Percentiles rank a stretch among this genome's conserved stretches.
Evolutionary conservation across 1,140 invertebrate genomes (phyloP).

Genomic region (Himalopsyche phryganea): DNA sequence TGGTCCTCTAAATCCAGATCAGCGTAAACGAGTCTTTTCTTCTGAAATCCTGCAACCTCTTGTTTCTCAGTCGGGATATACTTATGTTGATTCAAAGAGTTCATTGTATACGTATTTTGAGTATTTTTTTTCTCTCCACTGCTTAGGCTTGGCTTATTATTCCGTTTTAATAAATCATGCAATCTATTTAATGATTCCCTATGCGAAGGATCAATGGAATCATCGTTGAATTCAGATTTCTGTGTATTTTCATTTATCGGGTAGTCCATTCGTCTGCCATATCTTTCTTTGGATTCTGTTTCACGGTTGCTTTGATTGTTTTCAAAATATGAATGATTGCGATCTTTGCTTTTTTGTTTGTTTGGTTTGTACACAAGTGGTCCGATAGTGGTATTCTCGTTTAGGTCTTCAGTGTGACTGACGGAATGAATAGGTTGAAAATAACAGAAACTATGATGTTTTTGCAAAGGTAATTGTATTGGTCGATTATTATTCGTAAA

Average conservation of each 20-base stretch:
- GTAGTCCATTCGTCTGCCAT: no score
- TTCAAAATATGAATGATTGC: constrained; percentile 45
- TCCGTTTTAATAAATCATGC: constrained; percentile 47
- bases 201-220: constrained; percentile 49
- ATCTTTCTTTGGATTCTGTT: background rate
- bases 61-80: constrained; percentile 28
- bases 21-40: constrained; percentile 52
- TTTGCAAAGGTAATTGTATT: constrained; percentile 60
- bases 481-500: constrained; percentile 54
- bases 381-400: constrained; percentile 30
- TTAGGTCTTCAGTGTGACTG: constrained; percentile 43
- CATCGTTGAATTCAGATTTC: background rate
- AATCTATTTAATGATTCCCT: constrained; percentile 50
- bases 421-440: constrained; percentile 53
- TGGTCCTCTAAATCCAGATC: constrained; percentile 53
- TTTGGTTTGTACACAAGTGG: constrained; percentile 46
- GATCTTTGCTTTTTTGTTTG: constrained; percentile 34
- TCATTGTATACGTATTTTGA: constrained; percentile 26
- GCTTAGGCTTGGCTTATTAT: constrained; percentile 45
- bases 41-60: constrained; percentile 16
- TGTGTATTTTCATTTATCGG: background rate
- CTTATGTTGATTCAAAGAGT: constrained; percentile 35
- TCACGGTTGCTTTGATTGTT: constrained; percentile 46
- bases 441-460: constrained; percentile 65
- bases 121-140: constrained; percentile 41